Percentiles rank a stretch among this genome's conserved stretches.
Conservation (phyloP, 2,797 vertebrate species). For the Sylvilagus floridanus region DNA sequence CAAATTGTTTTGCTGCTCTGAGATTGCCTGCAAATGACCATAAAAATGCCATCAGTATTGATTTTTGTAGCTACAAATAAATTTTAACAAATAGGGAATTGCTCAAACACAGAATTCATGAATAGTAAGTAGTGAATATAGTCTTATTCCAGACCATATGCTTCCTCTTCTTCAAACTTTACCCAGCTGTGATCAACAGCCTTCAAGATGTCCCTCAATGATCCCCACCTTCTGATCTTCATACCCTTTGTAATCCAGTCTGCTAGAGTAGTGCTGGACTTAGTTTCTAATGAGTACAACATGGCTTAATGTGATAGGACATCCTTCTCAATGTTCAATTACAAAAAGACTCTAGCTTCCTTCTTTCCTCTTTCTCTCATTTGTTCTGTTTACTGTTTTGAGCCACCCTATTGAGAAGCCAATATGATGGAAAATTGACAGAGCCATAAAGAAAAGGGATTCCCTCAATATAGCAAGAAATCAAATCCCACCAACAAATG, state of each 20-base stretch:
- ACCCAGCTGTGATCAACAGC: background rate
- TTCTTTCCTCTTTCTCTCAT: background rate
- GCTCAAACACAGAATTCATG: background rate
- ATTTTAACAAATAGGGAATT: background rate
- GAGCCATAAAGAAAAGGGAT: background rate
- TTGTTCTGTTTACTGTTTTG: background rate
- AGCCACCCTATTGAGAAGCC: background rate
- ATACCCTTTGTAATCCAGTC: background rate
- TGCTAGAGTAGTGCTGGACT: background rate
- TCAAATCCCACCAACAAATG: background rate
- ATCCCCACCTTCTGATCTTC: background rate
- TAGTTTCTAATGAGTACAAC: slow-evolving; percentile 19
- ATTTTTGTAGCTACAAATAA: slow-evolving; percentile 1
- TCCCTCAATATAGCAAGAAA: background rate
- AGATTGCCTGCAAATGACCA: background rate
- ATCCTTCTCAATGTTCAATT: background rate
- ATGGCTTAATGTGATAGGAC: background rate
- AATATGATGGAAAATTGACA: background rate
- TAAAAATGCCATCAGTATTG: background rate
- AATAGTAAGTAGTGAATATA: background rate
- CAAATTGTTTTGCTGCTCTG: background rate
- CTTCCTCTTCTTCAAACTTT: background rate
- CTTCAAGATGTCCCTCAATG: background rate
- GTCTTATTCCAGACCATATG: background rate
- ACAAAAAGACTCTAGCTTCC: background rate